A percentile compares a stretch with the other conserved stretches of the same genome.
Evolutionary conservation across 2,113 vertebrate genomes (phyloP).

Genomic region (Smithornis capensis): DNA sequence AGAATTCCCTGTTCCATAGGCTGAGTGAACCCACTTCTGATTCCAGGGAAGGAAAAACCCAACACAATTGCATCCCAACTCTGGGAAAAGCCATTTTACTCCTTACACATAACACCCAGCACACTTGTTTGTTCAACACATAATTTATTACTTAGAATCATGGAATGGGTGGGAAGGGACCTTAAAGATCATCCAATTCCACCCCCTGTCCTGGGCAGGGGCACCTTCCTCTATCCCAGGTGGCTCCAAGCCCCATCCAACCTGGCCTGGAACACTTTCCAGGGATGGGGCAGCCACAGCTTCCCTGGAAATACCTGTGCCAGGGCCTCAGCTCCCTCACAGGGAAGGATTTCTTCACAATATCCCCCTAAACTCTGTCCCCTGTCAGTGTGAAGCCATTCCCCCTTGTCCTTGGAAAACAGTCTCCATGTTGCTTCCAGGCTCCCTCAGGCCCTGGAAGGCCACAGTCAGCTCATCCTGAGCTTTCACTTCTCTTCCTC

Average conservation of each 20-base stretch:
- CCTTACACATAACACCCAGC: background rate
- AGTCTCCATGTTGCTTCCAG: background rate
- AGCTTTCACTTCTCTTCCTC: background rate
- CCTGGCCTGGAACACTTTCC: background rate
- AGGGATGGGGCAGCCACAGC: background rate
- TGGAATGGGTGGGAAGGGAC: background rate
- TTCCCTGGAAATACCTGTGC: background rate
- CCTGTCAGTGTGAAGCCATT: background rate
- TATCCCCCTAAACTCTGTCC: background rate
- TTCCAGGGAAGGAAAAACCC: background rate
- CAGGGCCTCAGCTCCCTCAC: background rate
- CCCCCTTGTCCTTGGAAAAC: background rate
- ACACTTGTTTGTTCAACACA: background rate
- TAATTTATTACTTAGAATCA: background rate
- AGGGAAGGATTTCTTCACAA: background rate
- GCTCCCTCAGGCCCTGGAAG: background rate
- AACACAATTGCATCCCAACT: accelerated
- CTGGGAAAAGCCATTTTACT: background rate
- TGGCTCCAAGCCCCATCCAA: accelerated
- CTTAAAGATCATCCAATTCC: background rate
- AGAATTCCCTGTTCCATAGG: background rate
- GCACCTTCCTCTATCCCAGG: accelerated
- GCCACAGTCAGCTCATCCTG: background rate
- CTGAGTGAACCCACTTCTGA: background rate
- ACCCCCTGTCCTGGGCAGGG: background rate